A percentile compares a stretch with the other conserved stretches of the same genome.
Conservation (phyloP, 2,888 invertebrate genomes). For the Polia nebulosa region DNA sequence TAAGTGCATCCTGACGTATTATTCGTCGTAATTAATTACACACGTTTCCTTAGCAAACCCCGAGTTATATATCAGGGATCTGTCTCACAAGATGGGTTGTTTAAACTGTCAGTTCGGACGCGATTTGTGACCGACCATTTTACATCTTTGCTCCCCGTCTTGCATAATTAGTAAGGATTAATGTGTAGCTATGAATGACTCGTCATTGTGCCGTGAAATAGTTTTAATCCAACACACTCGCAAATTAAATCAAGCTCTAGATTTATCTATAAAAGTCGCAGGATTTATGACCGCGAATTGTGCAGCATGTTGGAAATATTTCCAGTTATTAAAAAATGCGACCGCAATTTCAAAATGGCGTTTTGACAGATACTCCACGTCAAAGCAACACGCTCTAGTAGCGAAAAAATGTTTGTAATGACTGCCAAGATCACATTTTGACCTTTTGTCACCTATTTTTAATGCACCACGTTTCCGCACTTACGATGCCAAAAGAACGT, state of each 20-base stretch:
- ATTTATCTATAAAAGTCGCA: constrained; percentile 61
- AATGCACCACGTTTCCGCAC: constrained; percentile 63
- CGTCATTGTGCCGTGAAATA: constrained; percentile 83
- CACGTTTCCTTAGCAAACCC: constrained; percentile 84
- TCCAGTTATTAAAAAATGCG: constrained; percentile 51
- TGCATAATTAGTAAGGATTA: constrained; percentile 90
- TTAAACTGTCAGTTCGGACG: constrained; percentile 88
- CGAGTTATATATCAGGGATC: constrained; percentile 87
- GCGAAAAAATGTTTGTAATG: constrained; percentile 48
- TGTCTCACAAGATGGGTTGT: constrained; percentile 88
- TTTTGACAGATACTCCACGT: constrained; percentile 54
- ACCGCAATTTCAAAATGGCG: constrained; percentile 37
- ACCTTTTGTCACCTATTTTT: constrained; percentile 67
- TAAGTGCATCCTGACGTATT: constrained; percentile 89
- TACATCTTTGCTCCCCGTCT: constrained; percentile 88
- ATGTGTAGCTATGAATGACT: constrained; percentile 87
- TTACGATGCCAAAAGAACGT: constrained; percentile 57
- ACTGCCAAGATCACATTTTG: constrained; percentile 65
- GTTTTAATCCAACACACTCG: constrained; percentile 75
- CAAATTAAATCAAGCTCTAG: constrained; percentile 63
- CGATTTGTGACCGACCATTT: constrained; percentile 89
- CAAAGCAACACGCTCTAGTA: constrained; percentile 39
- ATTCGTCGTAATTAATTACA: constrained; percentile 88
- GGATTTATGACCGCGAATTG: constrained; percentile 54
- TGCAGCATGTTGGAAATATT: constrained; percentile 46